Evolutionary conservation across 2,797 vertebrate species (phyloP), one percentile per base, ranked within the genome.

Genomic region (Scolopax bukidnonensis): DNA sequence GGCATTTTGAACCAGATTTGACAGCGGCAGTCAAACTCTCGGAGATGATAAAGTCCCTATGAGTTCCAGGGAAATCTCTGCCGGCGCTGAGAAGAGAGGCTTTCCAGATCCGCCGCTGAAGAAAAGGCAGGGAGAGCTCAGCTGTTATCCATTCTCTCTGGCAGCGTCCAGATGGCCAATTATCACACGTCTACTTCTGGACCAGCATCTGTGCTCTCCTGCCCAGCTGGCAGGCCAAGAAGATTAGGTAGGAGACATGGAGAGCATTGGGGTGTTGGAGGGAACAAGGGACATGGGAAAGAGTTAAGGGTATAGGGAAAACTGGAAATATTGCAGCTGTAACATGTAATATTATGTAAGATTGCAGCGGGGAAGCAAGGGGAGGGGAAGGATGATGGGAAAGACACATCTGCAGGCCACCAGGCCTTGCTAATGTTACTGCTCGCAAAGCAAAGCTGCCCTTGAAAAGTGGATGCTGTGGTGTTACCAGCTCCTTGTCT

Each of bases 171-270:
- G 93, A 96, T 95, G 95, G 96, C 92, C 90, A 95, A 89, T 96
- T 97, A 97, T 96, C 93, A 95, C 96, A 96, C 90, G 1, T 97
- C 93, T 83, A 77, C 95, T 96, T 96, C 96, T 97, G 96, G 96
- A 97, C n/a, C 84, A 92, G 86, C 93, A 95, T 96, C 92, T 87
- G 89, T 0, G 0, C 81, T 96, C 86, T 88, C 41, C 89, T 94
- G 89, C 92, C 92, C 95, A 95, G 84, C 90, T 95, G 81, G 95
- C 92, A 96, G 86, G 84, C 93, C 70, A n/a, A 68, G 95, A 60
- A 87, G 86, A 90, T 97, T 97, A 95, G 90, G 90, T 84, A 86
- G 95, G 95, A 95, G 92, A 96, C 92, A 68, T 32, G 86, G 90
- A 96, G 78, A 96, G 77, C 12, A 0, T 6, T 60, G 89, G 78